Percentiles rank a stretch among this genome's conserved stretches.
Evolutionary conservation across 2,113 vertebrate species (phyloP).

Genomic region (Romanogobio albipinnatus): DNA sequence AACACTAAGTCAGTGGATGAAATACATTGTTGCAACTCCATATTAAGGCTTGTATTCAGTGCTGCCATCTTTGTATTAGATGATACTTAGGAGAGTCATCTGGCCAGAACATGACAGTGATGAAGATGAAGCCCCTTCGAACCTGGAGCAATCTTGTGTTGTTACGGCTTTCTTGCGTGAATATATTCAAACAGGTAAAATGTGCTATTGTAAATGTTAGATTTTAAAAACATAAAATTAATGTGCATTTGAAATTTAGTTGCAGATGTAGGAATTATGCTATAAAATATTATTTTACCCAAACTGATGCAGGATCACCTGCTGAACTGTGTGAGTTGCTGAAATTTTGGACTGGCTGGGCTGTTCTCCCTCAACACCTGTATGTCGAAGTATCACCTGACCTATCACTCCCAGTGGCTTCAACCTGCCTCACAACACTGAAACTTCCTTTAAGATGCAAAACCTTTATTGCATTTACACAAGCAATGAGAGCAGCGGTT

Average conservation of each 20-base stretch:
- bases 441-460: conserved; percentile 6
- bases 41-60: not conserved
- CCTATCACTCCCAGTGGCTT: not conserved
- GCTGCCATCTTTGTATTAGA: conserved; percentile 12
- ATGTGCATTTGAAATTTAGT: not conserved
- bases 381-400: not conserved
- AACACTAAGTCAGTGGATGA: not conserved
- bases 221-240: not conserved
- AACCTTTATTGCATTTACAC: not conserved
- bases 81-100: conserved; percentile 20
- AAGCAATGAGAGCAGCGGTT: not conserved
- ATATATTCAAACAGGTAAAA: conserved; percentile 28
- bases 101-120: conserved; percentile 17
- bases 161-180: conserved; percentile 9
- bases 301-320: conserved; percentile 13
- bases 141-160: conserved; percentile 14
- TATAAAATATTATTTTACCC: not conserved
- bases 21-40: too few relatives aligned
- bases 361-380: conserved; percentile 8
- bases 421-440: conserved; percentile 11
- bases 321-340: conserved; percentile 5
- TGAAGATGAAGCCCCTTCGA: not conserved
- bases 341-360: conserved; percentile 34
- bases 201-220: not conserved
- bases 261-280: not conserved